A percentile compares a stretch with the other conserved stretches of the same genome.
These are phyloP conservation scores for Lethocerus indicus DNA, from an alignment of 1,140 invertebrate genomes.

Conservation along the genomic window DNA sequence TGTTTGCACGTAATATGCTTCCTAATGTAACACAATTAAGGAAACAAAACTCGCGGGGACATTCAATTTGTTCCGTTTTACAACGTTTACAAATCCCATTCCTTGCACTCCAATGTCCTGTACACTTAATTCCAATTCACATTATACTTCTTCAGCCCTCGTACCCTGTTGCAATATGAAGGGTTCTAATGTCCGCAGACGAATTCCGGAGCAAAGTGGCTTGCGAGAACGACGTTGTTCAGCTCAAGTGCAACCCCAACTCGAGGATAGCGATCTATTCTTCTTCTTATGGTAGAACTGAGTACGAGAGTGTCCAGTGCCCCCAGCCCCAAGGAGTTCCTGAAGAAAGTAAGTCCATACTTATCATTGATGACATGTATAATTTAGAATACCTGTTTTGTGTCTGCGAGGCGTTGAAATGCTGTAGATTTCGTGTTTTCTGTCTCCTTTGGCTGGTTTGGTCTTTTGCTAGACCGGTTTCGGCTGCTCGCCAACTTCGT, in stretches of 20 bases:
- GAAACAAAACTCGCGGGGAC: neutral
- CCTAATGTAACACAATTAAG: no score
- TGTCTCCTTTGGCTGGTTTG: no score
- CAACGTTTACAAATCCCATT: neutral
- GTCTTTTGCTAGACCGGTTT: no score
- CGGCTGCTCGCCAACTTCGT: no score
- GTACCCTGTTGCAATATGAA: neutral
- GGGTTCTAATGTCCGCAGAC: constrained; percentile 38
- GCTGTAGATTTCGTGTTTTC: no score
- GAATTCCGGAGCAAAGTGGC: constrained; percentile 80
- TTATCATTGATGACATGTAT: no score
- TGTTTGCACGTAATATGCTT: no score
- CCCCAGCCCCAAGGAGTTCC: constrained; percentile 66
- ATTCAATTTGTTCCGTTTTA: neutral
- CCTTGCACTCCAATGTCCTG: neutral
- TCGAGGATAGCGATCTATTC: constrained; percentile 78
- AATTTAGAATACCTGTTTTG: no score
- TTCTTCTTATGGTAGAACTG: constrained; percentile 73
- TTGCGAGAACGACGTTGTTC: constrained; percentile 74
- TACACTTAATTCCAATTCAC: neutral
- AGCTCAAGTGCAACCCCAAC: constrained; percentile 63
- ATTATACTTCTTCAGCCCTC: no score
- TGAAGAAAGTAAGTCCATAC: constrained; percentile 76
- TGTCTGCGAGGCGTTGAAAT: no score
- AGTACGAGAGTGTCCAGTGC: constrained; percentile 76